These are phyloP conservation scores for Hylyphantes graminicola DNA, from an alignment of 1,140 invertebrate genomes.

Conservation along the genomic window DNA sequence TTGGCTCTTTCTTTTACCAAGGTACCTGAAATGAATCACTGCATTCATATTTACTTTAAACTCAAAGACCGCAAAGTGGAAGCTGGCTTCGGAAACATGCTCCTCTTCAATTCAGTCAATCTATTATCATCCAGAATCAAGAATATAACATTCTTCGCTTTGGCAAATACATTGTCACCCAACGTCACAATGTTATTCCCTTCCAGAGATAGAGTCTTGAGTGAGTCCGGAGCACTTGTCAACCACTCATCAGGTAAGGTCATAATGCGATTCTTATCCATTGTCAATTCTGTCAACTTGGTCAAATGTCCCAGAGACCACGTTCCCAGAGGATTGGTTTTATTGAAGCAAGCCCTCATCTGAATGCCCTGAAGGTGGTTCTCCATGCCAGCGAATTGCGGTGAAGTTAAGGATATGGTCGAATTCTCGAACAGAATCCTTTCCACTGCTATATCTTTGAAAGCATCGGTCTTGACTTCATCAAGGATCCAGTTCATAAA, in stretches of 20 bases:
- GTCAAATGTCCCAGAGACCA: conserved; percentile 46
- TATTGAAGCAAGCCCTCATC: conserved; percentile 35
- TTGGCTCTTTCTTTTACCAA: too few relatives aligned
- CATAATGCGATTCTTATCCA: conserved; percentile 44
- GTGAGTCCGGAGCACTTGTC: conserved; percentile 13
- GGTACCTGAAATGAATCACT: too few relatives aligned
- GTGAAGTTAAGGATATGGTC: conserved; percentile 28
- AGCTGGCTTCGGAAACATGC: conserved; percentile 41
- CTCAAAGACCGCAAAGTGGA: conserved; percentile 25
- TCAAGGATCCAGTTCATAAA: conserved; percentile 55
- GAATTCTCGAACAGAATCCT: conserved; percentile 50
- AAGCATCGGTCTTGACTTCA: conserved; percentile 40
- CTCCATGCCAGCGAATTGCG: conserved; percentile 41
- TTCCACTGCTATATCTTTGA: conserved; percentile 16
- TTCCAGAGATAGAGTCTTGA: conserved; percentile 31
- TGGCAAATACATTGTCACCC: conserved; percentile 36
- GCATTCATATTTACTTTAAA: conserved; percentile 33
- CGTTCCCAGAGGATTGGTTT: conserved; percentile 43
- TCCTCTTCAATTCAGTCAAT: conserved; percentile 19
- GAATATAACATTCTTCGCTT: conserved; percentile 26
- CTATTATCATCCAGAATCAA: conserved; percentile 35
- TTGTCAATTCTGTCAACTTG: conserved; percentile 27
- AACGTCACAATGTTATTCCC: conserved; percentile 29
- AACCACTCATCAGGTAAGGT: conserved; percentile 34
- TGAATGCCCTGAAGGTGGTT: conserved; percentile 13